Conservation (phyloP, 2,113 vertebrate species). For the Hyla sarda region DNA sequence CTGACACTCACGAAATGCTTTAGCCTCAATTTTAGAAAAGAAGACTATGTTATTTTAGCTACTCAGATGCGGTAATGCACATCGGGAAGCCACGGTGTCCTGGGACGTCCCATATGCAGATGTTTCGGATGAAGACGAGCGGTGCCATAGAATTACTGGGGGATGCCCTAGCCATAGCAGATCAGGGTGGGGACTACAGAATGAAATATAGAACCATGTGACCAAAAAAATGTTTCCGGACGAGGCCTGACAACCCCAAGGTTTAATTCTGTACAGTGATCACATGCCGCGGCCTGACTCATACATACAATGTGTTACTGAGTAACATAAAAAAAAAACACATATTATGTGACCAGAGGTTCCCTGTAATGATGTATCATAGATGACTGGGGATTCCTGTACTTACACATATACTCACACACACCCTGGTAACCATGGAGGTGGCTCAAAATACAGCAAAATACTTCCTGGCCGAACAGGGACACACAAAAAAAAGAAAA, state of each 20-base stretch:
- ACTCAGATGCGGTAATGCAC: neutral
- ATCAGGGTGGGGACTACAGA: no score
- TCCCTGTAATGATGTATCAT: slow-evolving; percentile 53
- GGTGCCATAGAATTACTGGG: neutral
- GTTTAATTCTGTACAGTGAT: neutral
- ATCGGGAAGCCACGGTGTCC: slow-evolving; percentile 21
- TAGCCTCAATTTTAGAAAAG: neutral
- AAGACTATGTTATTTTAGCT: neutral
- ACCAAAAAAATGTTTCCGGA: neutral
- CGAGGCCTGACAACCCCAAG: neutral
- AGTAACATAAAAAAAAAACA: slow-evolving; percentile 46
- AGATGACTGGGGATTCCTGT: slow-evolving; percentile 52
- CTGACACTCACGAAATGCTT: neutral
- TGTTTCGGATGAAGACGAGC: neutral
- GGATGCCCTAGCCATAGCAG: neutral
- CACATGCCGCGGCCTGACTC: slow-evolving; percentile 44
- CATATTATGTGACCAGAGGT: slow-evolving; percentile 36
- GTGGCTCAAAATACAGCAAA: slow-evolving; percentile 42
- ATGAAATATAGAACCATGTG: neutral
- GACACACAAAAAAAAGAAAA: slow-evolving; percentile 26
- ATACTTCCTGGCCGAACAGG: slow-evolving; percentile 55
- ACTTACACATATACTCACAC: slow-evolving; percentile 12
- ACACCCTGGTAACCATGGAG: slow-evolving; percentile 52
- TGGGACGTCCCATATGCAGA: neutral
- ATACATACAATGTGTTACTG: slow-evolving; percentile 52